phyloP scores from a whole-genome alignment of 2,113 vertebrate species.

The Pygoscelis adeliae region DNA sequence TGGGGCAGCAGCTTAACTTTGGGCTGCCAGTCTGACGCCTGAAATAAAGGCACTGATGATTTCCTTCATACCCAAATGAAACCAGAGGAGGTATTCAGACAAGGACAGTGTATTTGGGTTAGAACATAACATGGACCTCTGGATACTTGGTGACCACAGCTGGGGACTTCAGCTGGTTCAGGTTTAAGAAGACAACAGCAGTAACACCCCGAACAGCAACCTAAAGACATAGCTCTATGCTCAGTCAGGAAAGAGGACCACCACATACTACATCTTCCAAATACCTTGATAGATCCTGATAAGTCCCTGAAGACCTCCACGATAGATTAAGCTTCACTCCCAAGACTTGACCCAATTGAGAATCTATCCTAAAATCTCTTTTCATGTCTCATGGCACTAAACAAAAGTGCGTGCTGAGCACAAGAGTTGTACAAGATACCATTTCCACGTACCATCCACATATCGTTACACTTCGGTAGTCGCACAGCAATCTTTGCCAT shows the following conservation, averaged over 20 bases:
- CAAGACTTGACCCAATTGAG: background rate
- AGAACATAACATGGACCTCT: background rate
- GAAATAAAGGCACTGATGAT: background rate
- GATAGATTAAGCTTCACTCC: background rate
- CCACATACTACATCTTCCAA: background rate
- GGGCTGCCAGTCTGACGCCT: background rate
- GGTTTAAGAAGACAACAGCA: background rate
- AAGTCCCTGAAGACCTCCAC: background rate
- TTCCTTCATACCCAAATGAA: background rate
- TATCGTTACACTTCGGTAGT: background rate
- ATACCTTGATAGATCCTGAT: background rate
- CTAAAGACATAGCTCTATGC: background rate
- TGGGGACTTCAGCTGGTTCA: background rate
- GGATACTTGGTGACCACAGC: background rate
- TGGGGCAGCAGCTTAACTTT: background rate
- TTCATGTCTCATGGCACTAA: background rate
- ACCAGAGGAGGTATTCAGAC: background rate
- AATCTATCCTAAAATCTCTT: background rate
- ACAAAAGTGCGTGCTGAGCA: background rate
- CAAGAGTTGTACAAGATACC: background rate
- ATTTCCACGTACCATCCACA: background rate
- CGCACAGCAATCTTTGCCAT: background rate
- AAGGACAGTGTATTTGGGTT: background rate
- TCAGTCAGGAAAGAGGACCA: background rate
- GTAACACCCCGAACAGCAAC: background rate